phyloP scores from a whole-genome alignment of 2,888 invertebrate species.

The Bursaphelenchus okinawaensis region DNA sequence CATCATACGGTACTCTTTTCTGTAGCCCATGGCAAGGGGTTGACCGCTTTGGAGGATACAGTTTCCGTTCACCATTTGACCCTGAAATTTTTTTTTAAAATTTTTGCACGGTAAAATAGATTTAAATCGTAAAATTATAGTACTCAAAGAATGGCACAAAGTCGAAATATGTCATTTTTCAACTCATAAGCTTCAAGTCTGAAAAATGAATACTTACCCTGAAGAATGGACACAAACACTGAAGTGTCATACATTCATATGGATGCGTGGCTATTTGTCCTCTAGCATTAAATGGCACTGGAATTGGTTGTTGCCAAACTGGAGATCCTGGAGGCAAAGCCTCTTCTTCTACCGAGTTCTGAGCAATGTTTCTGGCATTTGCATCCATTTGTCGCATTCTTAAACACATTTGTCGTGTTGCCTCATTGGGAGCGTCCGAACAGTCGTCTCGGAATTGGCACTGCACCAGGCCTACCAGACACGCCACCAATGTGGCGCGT shows the following conservation, averaged over 20 bases:
- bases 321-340: slow-evolving; percentile 37
- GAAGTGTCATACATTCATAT: slow-evolving; percentile 57
- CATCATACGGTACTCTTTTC: slow-evolving; percentile 56
- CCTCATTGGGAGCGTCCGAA: slow-evolving; percentile 50
- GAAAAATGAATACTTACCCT: slow-evolving; percentile 24
- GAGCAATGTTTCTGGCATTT: slow-evolving; percentile 14
- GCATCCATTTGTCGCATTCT: slow-evolving; percentile 32
- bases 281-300: slow-evolving; percentile 49
- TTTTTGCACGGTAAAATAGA: neutral
- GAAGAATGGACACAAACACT: slow-evolving; percentile 56
- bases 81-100: slow-evolving; percentile 20
- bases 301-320: slow-evolving; percentile 53
- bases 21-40: slow-evolving; percentile 51
- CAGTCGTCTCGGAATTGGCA: slow-evolving; percentile 34
- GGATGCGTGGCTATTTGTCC: slow-evolving; percentile 56
- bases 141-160: neutral
- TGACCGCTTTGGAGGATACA: slow-evolving; percentile 47
- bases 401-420: slow-evolving; percentile 41
- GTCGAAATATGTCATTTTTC: neutral
- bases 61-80: slow-evolving; percentile 46
- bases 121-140: neutral
- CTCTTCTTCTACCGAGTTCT: neutral
- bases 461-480: neutral
- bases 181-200: neutral
- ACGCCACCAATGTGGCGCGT: slow-evolving; percentile 10